These are phyloP conservation scores for Cepaea nemoralis DNA, from an alignment of 1,140 invertebrate genomes.

Conservation along the genomic window DNA sequence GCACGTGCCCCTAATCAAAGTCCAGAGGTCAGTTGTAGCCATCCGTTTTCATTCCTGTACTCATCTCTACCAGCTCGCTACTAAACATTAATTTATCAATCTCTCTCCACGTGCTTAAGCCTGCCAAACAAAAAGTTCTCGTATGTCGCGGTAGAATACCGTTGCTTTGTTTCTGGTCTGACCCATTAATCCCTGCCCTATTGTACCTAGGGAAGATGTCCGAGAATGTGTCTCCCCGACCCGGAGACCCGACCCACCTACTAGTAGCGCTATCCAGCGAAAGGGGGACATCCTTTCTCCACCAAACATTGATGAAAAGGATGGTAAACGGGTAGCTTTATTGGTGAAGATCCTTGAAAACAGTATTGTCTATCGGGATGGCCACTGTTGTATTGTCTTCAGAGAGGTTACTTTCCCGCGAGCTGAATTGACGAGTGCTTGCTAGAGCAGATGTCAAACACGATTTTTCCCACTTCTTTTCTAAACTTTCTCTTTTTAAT, in stretches of 20 bases:
- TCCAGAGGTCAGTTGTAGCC: slow-evolving; percentile 2
- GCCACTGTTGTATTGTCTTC: background rate
- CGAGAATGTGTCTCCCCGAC: background rate
- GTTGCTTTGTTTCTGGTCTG: background rate
- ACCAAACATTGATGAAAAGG: slow-evolving; percentile 1
- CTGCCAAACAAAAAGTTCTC: background rate
- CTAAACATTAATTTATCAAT: slow-evolving; percentile 21
- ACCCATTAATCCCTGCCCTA: background rate
- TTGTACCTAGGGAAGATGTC: background rate
- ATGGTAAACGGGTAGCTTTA: background rate
- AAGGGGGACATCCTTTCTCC: background rate
- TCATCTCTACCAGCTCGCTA: background rate
- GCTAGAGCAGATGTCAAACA: slow-evolving; percentile 7
- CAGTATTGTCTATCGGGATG: background rate
- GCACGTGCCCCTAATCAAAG: background rate
- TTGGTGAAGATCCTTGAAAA: background rate
- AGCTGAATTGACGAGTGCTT: background rate
- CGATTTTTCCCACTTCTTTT: too few relatives aligned
- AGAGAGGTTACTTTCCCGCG: background rate
- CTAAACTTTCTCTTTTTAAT: too few relatives aligned
- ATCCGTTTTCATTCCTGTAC: slow-evolving; percentile 3
- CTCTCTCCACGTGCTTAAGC: background rate
- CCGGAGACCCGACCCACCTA: too few relatives aligned
- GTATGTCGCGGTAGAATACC: background rate
- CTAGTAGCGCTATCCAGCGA: background rate